Conservation (phyloP, 1,140 invertebrate genomes). For the Asobara japonica region DNA sequence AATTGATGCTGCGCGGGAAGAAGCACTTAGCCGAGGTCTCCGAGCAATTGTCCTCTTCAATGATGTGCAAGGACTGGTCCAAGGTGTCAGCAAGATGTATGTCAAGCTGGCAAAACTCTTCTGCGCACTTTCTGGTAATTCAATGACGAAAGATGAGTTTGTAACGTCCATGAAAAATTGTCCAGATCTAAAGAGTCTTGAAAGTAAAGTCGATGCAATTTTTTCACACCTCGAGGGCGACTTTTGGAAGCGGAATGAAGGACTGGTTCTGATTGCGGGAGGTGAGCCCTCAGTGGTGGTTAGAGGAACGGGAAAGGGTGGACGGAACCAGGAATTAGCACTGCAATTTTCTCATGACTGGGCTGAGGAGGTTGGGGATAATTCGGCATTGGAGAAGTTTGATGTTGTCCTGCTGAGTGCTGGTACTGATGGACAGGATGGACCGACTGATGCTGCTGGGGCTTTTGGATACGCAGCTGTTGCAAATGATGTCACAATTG, state of each 20-base stretch:
- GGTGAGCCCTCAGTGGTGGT: slow-evolving; percentile 94
- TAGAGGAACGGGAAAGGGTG: slow-evolving; percentile 81
- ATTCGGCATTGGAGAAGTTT: slow-evolving; percentile 61
- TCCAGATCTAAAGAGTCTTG: slow-evolving; percentile 30
- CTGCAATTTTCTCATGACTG: slow-evolving; percentile 74
- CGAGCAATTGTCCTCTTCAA: slow-evolving; percentile 74
- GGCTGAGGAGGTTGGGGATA: slow-evolving; percentile 54
- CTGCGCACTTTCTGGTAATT: slow-evolving; percentile 48
- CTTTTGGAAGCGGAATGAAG: slow-evolving; percentile 35
- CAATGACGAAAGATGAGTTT: slow-evolving; percentile 44
- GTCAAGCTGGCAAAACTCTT: slow-evolving; percentile 60
- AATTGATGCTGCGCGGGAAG: slow-evolving; percentile 69
- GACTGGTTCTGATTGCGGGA: slow-evolving; percentile 78
- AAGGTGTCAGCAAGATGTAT: slow-evolving; percentile 68
- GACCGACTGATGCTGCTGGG: slow-evolving; percentile 93
- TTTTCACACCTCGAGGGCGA: slow-evolving; percentile 37
- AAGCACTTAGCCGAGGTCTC: slow-evolving; percentile 69
- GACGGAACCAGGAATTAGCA: slow-evolving; percentile 93
- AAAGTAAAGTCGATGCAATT: slow-evolving; percentile 45
- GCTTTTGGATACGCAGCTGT: slow-evolving; percentile 76
- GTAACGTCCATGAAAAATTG: slow-evolving; percentile 43
- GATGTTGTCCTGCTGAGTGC: slow-evolving; percentile 79
- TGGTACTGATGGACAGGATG: slow-evolving; percentile 98
- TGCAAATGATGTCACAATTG: slow-evolving; percentile 30
- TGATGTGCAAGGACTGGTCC: slow-evolving; percentile 70